Percentiles rank a stretch among this genome's conserved stretches.
These are phyloP conservation scores for Brevipalpus yothersi DNA, from an alignment of 1,140 invertebrate genomes.

Conservation along the genomic window DNA sequence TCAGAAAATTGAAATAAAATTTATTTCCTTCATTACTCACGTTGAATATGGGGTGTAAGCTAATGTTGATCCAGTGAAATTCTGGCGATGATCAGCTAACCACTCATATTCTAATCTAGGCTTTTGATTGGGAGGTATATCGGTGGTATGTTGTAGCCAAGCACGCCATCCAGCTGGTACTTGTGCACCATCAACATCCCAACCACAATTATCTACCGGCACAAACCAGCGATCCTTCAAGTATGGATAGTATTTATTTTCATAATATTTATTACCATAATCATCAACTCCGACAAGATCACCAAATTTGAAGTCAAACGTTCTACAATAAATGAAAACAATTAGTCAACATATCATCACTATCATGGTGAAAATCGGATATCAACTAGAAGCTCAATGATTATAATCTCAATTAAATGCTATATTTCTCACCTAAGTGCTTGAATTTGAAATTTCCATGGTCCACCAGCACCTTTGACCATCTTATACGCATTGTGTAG, in stretches of 20 bases:
- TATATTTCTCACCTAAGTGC: too few relatives aligned
- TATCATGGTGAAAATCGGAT: too few relatives aligned
- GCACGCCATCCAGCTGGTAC: slow-evolving; percentile 64
- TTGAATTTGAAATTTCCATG: too few relatives aligned
- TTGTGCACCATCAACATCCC: slow-evolving; percentile 85
- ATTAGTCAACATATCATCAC: too few relatives aligned
- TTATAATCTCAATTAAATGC: too few relatives aligned
- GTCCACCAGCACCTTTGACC: too few relatives aligned
- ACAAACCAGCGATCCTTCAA: slow-evolving; percentile 82
- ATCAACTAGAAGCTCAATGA: too few relatives aligned
- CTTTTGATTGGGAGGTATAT: slow-evolving; percentile 33
- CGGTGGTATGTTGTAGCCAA: slow-evolving; percentile 62
- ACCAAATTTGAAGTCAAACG: slow-evolving; percentile 40
- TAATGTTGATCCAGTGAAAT: slow-evolving; percentile 43
- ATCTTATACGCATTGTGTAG: too few relatives aligned
- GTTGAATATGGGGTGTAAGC: slow-evolving; percentile 71
- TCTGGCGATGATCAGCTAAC: slow-evolving; percentile 57
- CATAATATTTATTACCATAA: slow-evolving; percentile 87
- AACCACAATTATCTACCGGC: slow-evolving; percentile 40
- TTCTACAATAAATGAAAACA: too few relatives aligned
- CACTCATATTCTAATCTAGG: slow-evolving; percentile 37
- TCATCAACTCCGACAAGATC: slow-evolving; percentile 71
- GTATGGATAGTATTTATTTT: slow-evolving; percentile 69
- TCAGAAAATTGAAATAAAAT: neutral
- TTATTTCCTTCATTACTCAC: neutral